Base-by-base conservation (phyloP, 2,888 invertebrate genomes). In the Agriopis aurantiaria region DNA sequence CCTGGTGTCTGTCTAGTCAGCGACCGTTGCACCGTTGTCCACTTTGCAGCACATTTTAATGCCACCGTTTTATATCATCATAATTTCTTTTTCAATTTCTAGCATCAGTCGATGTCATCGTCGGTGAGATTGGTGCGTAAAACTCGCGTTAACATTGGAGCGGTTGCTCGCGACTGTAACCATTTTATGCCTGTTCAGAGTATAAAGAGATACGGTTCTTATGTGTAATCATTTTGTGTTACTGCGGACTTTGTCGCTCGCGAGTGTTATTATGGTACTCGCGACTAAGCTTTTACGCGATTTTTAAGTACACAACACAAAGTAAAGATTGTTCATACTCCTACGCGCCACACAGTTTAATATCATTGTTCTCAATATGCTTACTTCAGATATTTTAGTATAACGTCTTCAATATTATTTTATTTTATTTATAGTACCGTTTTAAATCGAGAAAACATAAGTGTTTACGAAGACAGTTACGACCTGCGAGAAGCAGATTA, bases 1-100 rank as follows among this genome's bases (percentile, higher is more conserved):
- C 86, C 88, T 87, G 84, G 78, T 82, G 85, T 85, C 85, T 83
- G 85, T 86, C 85, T 83, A 82, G 83, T 79, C 81, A 78, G 80
- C 78, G 74, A 75, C 70, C 78, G 70, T 74, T 52, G 71, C 59
- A 62, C 61, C 46, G 59, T 60, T 70, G 52, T 71, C 65, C 75
- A 70, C 72, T 76, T 79, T 80, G 72, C 69, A 66, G 71, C 74
- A 74, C 75, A 79, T 83, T 86, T 79, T 77, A 76, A 77, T 81
- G 78, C 79, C 82, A 85, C 80, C 83, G 85, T 89, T 92, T 91
- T 91, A 91, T 90, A 91, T 86, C 82, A 86, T 86, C 88, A 90
- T 91, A 88, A 92, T 91, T 90, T 84, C 86, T 85, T 90, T 93
- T 92, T 93, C 92, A 91, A 93, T 92, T 92, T 92, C 89, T 88